phyloP scores from a whole-genome alignment of 2,113 vertebrate species.

The Psittacara wagleri region DNA sequence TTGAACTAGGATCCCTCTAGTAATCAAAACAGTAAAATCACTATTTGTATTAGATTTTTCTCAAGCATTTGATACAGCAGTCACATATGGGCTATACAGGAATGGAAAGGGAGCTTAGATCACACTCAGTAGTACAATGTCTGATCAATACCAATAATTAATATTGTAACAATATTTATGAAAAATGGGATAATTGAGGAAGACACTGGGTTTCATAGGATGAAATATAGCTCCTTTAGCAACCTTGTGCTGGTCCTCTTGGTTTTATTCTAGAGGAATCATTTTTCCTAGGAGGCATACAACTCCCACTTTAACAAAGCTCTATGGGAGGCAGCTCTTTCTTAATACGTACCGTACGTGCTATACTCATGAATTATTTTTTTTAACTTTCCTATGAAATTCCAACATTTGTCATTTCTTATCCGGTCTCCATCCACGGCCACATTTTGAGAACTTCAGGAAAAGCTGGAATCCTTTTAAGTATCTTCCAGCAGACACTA shows the following conservation, averaged over 20 bases:
- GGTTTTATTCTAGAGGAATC: not conserved
- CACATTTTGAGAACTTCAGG: not conserved
- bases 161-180: not conserved
- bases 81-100: accelerated
- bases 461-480: not conserved
- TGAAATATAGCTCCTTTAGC: not conserved
- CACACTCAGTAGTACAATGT: too few species aligned
- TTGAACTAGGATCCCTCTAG: not conserved
- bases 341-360: not conserved
- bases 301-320: not conserved
- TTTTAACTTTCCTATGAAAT: not conserved
- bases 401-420: not conserved
- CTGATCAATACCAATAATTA: not conserved
- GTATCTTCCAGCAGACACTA: not conserved
- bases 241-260: not conserved
- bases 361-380: too few species aligned
- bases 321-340: not conserved
- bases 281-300: not conserved
- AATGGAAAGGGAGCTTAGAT: not conserved
- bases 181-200: accelerated
- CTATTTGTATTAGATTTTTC: not conserved
- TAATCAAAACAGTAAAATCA: not conserved
- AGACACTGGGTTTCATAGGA: not conserved
- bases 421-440: not conserved
- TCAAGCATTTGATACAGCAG: not conserved